Evolutionary conservation across 1,140 invertebrate genomes (phyloP).

Genomic region (Drosophila kurseongensis): DNA sequence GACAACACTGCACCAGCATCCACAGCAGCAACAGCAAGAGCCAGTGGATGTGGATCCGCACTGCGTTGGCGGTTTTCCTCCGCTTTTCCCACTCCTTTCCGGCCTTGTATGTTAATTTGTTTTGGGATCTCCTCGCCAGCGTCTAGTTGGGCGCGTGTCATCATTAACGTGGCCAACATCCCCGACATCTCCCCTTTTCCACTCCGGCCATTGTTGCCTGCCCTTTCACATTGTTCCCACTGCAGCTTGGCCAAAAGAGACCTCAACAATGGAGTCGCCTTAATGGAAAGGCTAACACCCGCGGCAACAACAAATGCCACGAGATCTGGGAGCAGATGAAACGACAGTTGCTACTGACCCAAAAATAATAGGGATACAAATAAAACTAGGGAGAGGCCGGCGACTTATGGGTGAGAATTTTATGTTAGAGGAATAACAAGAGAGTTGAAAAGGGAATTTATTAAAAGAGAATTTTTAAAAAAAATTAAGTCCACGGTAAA

Average conservation of each 20-base stretch:
- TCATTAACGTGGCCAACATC: slow-evolving; percentile 72
- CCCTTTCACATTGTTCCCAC: slow-evolving; percentile 70
- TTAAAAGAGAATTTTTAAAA: no score
- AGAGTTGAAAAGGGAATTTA: no score
- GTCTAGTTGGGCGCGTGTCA: slow-evolving; percentile 77
- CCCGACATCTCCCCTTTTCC: slow-evolving; percentile 25
- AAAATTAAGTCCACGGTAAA: no score
- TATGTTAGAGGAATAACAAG: no score
- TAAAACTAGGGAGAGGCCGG: background rate
- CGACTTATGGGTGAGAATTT: background rate
- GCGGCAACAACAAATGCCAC: slow-evolving; percentile 70
- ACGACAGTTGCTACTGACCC: slow-evolving; percentile 66
- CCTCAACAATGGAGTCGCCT: slow-evolving; percentile 62
- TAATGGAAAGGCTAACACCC: slow-evolving; percentile 74
- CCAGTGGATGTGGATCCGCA: slow-evolving; percentile 42
- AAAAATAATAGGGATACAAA: slow-evolving; percentile 39
- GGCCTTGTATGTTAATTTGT: slow-evolving; percentile 80
- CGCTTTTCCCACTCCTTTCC: slow-evolving; percentile 13
- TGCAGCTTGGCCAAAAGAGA: slow-evolving; percentile 38
- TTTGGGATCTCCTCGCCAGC: slow-evolving; percentile 65
- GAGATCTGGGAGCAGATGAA: slow-evolving; percentile 21
- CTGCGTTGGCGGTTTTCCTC: slow-evolving; percentile 47
- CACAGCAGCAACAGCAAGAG: slow-evolving; percentile 40
- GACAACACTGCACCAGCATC: slow-evolving; percentile 61
- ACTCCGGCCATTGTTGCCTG: slow-evolving; percentile 33